These are phyloP conservation scores for Trichacis sp. DNA, from an alignment of 2,888 invertebrate genomes.

Conservation along the genomic window DNA sequence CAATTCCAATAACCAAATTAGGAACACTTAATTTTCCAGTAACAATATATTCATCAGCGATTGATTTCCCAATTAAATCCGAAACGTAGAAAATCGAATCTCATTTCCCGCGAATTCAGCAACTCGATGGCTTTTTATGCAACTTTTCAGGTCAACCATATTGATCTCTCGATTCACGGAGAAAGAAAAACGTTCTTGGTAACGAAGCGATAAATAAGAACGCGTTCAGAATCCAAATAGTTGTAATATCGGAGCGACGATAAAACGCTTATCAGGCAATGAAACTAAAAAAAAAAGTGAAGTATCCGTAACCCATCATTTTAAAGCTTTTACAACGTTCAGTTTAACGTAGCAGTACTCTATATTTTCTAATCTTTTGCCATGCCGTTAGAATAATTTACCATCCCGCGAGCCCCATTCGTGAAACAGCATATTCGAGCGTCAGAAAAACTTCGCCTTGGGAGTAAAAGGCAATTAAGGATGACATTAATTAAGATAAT, in stretches of 20 bases:
- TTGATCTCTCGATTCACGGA: background rate
- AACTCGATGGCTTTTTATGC: no score
- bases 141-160: background rate
- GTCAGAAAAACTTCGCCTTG: conserved; percentile 12
- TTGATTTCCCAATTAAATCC: no score
- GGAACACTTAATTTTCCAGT: no score
- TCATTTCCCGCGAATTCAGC: background rate
- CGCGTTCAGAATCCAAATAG: background rate
- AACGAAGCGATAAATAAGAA: background rate
- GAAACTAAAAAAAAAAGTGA: no score
- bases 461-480: conserved; percentile 53
- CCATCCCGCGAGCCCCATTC: background rate
- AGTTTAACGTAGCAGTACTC: background rate
- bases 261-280: background rate
- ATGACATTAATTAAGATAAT: conserved; percentile 61
- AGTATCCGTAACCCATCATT: no score
- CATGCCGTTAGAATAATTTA: conserved; percentile 3
- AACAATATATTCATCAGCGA: no score
- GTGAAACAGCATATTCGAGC: background rate
- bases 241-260: background rate
- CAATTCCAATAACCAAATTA: no score
- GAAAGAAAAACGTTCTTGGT: background rate
- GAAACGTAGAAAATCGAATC: no score
- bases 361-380: background rate
- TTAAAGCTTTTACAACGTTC: background rate